Conservation (phyloP, 2,888 invertebrate genomes). For the Amblyteles armatorius region DNA sequence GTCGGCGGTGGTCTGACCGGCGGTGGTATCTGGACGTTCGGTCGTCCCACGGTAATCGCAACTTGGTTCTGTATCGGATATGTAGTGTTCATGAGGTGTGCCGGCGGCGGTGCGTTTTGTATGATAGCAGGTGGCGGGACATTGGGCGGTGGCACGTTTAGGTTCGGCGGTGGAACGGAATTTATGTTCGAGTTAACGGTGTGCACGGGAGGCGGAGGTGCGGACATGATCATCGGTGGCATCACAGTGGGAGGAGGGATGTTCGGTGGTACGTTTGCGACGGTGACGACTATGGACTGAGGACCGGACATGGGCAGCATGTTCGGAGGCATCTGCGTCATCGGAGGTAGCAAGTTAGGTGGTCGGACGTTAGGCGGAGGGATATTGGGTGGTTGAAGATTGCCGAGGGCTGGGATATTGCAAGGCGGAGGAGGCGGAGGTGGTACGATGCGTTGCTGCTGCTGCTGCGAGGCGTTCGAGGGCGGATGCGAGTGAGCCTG, state of each 20-base stretch:
- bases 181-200: slow-evolving; percentile 77
- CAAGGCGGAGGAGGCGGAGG: slow-evolving; percentile 70
- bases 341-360: slow-evolving; percentile 77
- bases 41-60: slow-evolving; percentile 77
- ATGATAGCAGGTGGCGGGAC: slow-evolving; percentile 73
- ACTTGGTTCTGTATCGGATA: slow-evolving; percentile 80
- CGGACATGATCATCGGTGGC: slow-evolving; percentile 79
- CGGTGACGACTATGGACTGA: slow-evolving; percentile 77
- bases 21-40: slow-evolving; percentile 81
- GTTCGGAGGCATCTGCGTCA: slow-evolving; percentile 81
- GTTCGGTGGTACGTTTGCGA: slow-evolving; percentile 76
- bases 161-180: slow-evolving; percentile 80
- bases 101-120: slow-evolving; percentile 74
- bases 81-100: slow-evolving; percentile 76
- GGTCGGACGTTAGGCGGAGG: slow-evolving; percentile 78
- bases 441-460: slow-evolving; percentile 63
- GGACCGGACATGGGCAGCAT: slow-evolving; percentile 76
- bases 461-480: slow-evolving; percentile 54
- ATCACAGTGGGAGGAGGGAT: slow-evolving; percentile 79
- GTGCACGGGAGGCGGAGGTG: slow-evolving; percentile 79
- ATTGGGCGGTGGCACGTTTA: slow-evolving; percentile 81
- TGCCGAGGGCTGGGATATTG: slow-evolving; percentile 79
- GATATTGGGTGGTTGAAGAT: slow-evolving; percentile 78
- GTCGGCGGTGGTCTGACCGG: slow-evolving; percentile 76
- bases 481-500: slow-evolving; percentile 48